Percentiles rank a stretch among this genome's conserved stretches.
phyloP scores from a whole-genome alignment of 2,797 vertebrate genomes.

The Thalassophryne amazonica region DNA sequence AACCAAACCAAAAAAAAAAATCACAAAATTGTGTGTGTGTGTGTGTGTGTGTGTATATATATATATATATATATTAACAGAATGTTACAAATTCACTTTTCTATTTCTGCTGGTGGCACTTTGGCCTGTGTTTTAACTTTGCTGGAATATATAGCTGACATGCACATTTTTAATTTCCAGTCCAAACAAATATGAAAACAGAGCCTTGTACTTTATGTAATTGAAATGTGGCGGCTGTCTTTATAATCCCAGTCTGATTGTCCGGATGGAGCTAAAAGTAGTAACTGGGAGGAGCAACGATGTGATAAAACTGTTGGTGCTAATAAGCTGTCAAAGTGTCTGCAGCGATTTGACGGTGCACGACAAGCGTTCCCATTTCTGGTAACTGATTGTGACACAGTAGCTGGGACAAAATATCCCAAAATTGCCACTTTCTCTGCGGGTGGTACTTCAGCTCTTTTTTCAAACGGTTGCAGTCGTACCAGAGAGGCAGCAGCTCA shows the following conservation, averaged over 20 bases:
- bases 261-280: slow-evolving; percentile 4
- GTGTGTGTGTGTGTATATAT: too few species aligned
- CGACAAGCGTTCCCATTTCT: slow-evolving; percentile 32
- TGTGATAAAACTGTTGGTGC: slow-evolving; percentile 23
- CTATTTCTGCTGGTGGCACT: too few species aligned
- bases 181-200: too few species aligned
- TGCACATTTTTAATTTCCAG: too few species aligned
- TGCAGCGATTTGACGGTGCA: slow-evolving; percentile 26
- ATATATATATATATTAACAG: too few species aligned
- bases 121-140: too few species aligned
- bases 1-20: too few species aligned
- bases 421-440: slow-evolving; percentile 20
- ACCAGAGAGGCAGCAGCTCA: too few species aligned
- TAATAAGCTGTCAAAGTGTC: slow-evolving; percentile 45
- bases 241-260: slow-evolving; percentile 22
- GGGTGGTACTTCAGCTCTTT: slow-evolving; percentile 22
- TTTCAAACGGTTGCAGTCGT: slow-evolving; percentile 23
- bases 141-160: too few species aligned
- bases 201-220: too few species aligned
- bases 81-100: too few species aligned
- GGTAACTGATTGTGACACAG: slow-evolving; percentile 44
- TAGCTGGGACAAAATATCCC: slow-evolving; percentile 25
- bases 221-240: slow-evolving; percentile 9
- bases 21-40: too few species aligned
- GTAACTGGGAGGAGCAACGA: slow-evolving; percentile 18